These are phyloP conservation scores for Diuraphis noxia DNA, from an alignment of 1,140 invertebrate species.

Conservation along the genomic window DNA sequence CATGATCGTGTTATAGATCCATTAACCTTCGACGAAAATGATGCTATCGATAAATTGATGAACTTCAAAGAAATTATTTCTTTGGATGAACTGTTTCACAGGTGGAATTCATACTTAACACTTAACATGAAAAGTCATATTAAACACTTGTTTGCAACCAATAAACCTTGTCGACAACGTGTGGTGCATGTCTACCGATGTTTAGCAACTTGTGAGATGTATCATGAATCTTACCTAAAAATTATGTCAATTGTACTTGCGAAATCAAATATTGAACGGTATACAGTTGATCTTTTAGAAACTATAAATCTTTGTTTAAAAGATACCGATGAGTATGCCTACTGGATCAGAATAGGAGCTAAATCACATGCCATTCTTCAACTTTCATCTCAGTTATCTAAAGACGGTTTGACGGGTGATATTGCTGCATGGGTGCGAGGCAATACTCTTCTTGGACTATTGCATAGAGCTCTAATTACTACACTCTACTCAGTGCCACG, in stretches of 20 bases:
- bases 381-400: background rate
- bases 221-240: constrained; percentile 24
- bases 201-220: background rate
- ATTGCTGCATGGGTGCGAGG: background rate
- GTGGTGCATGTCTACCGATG: constrained; percentile 24
- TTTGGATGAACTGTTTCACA: background rate
- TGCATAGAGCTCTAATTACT: constrained; percentile 22
- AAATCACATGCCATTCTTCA: background rate
- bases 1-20: background rate
- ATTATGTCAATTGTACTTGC: background rate
- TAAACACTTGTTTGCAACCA: constrained; percentile 23
- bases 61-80: background rate
- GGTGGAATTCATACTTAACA: constrained; percentile 33
- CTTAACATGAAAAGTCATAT: constrained; percentile 10
- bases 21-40: constrained; percentile 14
- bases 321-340: constrained; percentile 14
- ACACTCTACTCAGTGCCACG: constrained; percentile 36
- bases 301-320: constrained; percentile 35
- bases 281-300: constrained; percentile 36
- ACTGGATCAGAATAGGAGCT: background rate
- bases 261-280: constrained; percentile 23
- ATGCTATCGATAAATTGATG: constrained; percentile 29
- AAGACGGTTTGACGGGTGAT: background rate
- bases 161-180: background rate
- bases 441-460: background rate